phyloP scores from a whole-genome alignment of 2,113 vertebrate genomes.

The Microcebus tavaratra region DNA sequence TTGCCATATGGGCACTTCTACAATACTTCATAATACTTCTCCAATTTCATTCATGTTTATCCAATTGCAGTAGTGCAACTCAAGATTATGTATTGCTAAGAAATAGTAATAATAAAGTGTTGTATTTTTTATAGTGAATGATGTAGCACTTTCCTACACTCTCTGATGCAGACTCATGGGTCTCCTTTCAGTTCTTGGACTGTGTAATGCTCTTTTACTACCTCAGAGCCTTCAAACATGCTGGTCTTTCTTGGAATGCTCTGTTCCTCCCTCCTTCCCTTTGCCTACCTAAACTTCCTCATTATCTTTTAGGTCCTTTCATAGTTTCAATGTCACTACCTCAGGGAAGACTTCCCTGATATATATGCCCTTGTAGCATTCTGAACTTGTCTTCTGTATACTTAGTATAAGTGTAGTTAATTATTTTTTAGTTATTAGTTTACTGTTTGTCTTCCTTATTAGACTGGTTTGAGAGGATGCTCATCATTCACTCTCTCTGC shows the following conservation, averaged over 20 bases:
- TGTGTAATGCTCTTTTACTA: background rate
- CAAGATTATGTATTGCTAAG: background rate
- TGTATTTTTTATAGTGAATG: constrained; percentile 11
- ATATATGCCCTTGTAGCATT: background rate
- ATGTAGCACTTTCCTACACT: background rate
- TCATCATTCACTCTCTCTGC: background rate
- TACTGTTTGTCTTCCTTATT: background rate
- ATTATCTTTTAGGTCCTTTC: background rate
- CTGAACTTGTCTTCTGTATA: background rate
- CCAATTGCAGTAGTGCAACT: background rate
- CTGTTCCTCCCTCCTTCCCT: background rate
- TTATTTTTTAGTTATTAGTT: constrained; percentile 18
- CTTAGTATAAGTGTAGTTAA: background rate
- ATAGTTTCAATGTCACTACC: background rate
- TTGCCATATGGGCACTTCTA: background rate
- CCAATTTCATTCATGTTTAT: background rate
- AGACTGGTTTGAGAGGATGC: background rate
- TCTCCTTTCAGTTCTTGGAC: background rate
- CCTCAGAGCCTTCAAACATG: background rate
- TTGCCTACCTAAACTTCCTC: background rate
- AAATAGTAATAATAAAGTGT: background rate
- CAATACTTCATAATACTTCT: background rate
- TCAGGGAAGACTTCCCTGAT: background rate
- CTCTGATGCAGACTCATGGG: background rate
- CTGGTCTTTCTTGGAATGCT: background rate